Base-by-base conservation (phyloP, 2,797 vertebrate species). In the Micropoecilia bifurca region DNA sequence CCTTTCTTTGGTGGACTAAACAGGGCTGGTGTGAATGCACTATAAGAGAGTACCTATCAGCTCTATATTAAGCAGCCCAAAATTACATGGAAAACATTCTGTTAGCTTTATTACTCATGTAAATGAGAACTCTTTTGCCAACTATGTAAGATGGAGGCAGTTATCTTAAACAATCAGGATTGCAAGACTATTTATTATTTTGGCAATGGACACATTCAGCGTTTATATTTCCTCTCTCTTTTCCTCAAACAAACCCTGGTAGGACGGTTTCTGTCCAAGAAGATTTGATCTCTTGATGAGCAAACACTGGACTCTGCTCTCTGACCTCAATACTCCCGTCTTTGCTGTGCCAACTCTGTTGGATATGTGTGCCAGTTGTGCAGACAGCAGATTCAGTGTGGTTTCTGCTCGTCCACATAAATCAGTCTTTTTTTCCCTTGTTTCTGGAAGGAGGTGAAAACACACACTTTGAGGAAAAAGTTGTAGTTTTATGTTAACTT, bases 281-380 rank as follows among this genome's bases (percentile, higher is more conserved):
- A 59, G 77, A 57, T 80, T 71, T 88, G 74, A 90, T 68, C 85
- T 74, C n/a, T 48, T 79, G 71, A 68, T 80, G 79, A 74, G 68
- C 14, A 80, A 83, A 84, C 77, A 25, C 68, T 78, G 82, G 88
- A 87, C 86, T 87, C 69, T 85, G 76, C n/a, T 73, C 83, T 73
- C 53, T 87, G 82, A 77, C 82, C 80, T 48, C 8, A 78, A 78
- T 74, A 57, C 66, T 81, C 7, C 0, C 30, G 39, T 45, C 53
- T n/a, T 55, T 79, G 25, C 48, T 69, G 73, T 82, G 72, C 76
- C 80, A 73, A n/a, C 20, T 79, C 74, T 30, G n/a, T 53, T 74
- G 66, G 76, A 69, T 48, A 18, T 73, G 28, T 16, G 16, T 61
- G 30, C 57, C 59, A 36, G 73, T 73, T n/a, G 28, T 68, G 20